Percentiles rank a stretch among this genome's conserved stretches.
These are phyloP conservation scores for Cygnus buccinator DNA, from an alignment of 2,113 vertebrate genomes.

Conservation along the genomic window DNA sequence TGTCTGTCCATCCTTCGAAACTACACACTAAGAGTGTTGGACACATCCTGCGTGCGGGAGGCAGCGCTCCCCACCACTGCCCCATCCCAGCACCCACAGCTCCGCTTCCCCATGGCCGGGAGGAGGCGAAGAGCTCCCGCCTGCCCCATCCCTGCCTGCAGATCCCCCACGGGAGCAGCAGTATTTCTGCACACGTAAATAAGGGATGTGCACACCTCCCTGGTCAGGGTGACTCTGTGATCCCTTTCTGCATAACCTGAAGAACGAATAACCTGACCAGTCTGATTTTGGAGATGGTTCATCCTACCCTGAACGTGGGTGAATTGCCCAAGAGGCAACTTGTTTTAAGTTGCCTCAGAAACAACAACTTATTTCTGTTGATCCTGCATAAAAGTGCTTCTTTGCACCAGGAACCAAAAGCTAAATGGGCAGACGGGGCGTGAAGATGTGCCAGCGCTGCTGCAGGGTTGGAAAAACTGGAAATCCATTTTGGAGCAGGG, in stretches of 20 bases:
- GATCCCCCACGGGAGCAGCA: neutral
- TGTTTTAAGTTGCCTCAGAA: neutral
- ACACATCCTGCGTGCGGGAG: neutral
- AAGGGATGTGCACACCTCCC: neutral
- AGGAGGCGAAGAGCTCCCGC: neutral
- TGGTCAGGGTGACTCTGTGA: neutral
- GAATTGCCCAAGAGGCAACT: neutral
- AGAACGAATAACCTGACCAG: neutral
- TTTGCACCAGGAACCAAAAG: neutral
- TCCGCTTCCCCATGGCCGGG: neutral
- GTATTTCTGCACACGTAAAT: neutral
- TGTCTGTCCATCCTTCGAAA: neutral
- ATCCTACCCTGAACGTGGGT: neutral
- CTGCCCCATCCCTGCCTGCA: neutral
- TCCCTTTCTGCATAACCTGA: neutral
- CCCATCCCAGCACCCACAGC: neutral
- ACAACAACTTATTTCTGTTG: neutral
- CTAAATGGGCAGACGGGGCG: neutral
- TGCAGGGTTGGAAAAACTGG: neutral
- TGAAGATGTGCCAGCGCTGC: neutral
- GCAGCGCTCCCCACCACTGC: fast-evolving
- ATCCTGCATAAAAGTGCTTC: neutral
- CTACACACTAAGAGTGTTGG: neutral
- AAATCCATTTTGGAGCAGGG: neutral
- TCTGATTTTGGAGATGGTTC: neutral